Percentiles rank a stretch among this genome's conserved stretches.
Evolutionary conservation across 2,888 invertebrate species (phyloP).

Genomic region (Malachius bipustulatus): DNA sequence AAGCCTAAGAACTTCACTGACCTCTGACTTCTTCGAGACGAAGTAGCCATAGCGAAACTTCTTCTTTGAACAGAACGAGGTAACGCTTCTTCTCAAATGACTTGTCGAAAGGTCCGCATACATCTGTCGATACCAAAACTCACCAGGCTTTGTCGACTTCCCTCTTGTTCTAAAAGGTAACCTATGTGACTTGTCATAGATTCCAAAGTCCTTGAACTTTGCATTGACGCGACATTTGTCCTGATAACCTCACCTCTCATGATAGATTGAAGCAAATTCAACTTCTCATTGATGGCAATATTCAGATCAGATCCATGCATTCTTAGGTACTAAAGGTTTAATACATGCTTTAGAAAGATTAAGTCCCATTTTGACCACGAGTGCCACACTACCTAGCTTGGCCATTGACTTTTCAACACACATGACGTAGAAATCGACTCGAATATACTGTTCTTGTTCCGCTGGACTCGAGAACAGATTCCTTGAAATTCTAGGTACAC

Average conservation of each 20-base stretch:
- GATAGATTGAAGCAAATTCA: conserved; percentile 21
- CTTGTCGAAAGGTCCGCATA: conserved; percentile 20
- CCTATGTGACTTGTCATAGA: conserved; percentile 23
- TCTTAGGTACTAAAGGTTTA: conserved; percentile 17
- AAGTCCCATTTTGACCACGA: too few species aligned
- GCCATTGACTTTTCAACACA: conserved; percentile 15
- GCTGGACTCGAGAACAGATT: conserved; percentile 25
- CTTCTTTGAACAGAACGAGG: conserved; percentile 17
- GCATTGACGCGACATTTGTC: conserved; percentile 25
- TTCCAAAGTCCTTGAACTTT: conserved; percentile 23
- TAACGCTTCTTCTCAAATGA: conserved; percentile 17
- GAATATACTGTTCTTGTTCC: conserved; percentile 12
- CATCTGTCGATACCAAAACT: conserved; percentile 23
- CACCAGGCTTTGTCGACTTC: too few species aligned
- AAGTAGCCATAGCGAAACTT: conserved; percentile 22
- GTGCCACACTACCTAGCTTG: conserved; percentile 15
- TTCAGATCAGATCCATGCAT: not conserved
- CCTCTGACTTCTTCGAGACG: too few species aligned
- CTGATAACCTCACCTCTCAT: conserved; percentile 28
- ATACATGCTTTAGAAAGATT: conserved; percentile 21
- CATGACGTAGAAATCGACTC: conserved; percentile 19
- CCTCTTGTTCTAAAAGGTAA: conserved; percentile 25
- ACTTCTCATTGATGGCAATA: not conserved
- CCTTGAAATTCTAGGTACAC: too few species aligned
- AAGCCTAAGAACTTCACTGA: conserved; percentile 17